phyloP scores from a whole-genome alignment of 92 coral and sea anemone species.

The Umimayanthus chanpuru region DNA sequence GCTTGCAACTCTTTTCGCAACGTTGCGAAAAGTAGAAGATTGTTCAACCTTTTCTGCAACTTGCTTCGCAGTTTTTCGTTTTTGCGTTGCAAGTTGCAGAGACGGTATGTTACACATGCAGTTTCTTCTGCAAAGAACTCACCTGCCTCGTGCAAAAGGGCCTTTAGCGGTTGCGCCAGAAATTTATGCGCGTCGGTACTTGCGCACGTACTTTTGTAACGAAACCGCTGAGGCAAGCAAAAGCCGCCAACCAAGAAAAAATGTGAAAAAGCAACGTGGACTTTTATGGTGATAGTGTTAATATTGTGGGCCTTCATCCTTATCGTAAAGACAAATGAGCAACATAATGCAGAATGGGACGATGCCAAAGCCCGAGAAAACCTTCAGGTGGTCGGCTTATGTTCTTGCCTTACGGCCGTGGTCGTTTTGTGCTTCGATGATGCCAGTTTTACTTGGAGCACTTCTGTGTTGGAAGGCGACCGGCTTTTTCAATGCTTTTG shows the following conservation, averaged over 20 bases:
- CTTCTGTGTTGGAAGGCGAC: conserved; percentile 90
- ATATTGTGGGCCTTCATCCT: neutral
- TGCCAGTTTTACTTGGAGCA: conserved; percentile 93
- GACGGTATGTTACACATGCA: no score
- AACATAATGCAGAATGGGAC: conserved; percentile 31
- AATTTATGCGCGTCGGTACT: neutral
- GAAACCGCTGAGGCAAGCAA: neutral
- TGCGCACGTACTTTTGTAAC: neutral
- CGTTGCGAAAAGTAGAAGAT: no score
- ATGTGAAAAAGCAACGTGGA: neutral
- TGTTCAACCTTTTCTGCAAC: no score
- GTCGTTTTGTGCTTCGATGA: conserved; percentile 94
- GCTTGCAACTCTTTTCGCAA: no score
- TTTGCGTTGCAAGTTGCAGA: no score
- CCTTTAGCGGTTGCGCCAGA: neutral
- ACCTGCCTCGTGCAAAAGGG: no score
- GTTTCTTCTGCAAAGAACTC: no score
- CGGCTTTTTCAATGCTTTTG: conserved; percentile 60
- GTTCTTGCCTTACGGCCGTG: conserved; percentile 93
- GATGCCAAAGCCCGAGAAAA: conserved; percentile 33
- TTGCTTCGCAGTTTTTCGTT: no score
- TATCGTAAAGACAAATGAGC: neutral
- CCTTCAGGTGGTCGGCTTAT: conserved; percentile 72
- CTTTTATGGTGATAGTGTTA: neutral
- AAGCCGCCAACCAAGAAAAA: neutral